Base-by-base conservation (phyloP, 2,113 vertebrate species). In the Lamprotornis superbus region DNA sequence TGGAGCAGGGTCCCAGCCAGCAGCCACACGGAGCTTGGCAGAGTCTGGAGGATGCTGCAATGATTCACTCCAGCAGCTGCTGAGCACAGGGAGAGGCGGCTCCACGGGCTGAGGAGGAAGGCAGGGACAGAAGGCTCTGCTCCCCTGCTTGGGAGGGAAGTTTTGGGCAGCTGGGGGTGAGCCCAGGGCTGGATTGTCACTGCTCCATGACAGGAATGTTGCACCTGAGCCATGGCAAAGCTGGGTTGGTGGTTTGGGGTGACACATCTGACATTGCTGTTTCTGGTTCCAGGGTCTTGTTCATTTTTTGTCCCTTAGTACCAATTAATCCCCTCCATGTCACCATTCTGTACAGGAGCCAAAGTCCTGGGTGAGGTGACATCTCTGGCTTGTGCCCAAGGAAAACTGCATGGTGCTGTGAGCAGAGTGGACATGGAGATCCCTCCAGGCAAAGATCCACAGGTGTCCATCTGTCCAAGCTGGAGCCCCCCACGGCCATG, bases 321-420 rank as follows among this genome's bases (percentile, higher is more conserved):
- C 13, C 11, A 64, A 12, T 22, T 21, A 44, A 87, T 23, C 40
- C 55, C 42, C 42, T 33, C n/a, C 2, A 0, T 25, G 73, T 44
- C 46, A 39, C 8, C 1, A 7, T 64, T 73, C 14, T 60, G 49
- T 57, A 11, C 10, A 81, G 60, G 35, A 73, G 49, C 35, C 8
- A 11, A 57, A 53, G 59, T 60, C 33, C 21, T 22, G 8, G 7
- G 14, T 57, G 52, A 85, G 76, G 67, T 30, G 76, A 16, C 3
- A 1, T 12, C 20, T 37, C 63, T 68, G 84, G 9, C 57, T 69
- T 31, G 40, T 74, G 63, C 31, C 76, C 80, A 28, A 60, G 23
- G 33, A 55, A 85, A 56, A 8, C 30, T 0, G 0, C 12, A 5
- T 0, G 1, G n/a, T 47, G 44, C 33, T 10, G 2, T 12, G 12